phyloP scores from a whole-genome alignment of 2,113 vertebrate species.

The Azemiops feae region DNA sequence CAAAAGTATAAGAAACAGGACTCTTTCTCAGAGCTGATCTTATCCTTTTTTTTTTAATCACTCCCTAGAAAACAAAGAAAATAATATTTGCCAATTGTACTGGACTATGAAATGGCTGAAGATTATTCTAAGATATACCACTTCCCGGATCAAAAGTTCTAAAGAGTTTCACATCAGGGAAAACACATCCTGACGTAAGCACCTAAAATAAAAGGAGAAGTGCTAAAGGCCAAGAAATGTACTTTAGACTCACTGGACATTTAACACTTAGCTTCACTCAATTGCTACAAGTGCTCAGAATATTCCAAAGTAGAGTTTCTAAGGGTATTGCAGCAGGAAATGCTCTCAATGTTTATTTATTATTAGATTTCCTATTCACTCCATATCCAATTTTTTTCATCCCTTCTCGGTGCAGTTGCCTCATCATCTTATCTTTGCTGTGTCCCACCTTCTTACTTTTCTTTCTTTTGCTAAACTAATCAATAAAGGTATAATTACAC shows the following conservation, averaged over 20 bases:
- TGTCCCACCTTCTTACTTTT: not conserved
- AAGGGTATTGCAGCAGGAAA: not conserved
- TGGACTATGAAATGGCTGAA: not conserved
- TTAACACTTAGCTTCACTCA: not conserved
- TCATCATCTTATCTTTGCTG: not conserved
- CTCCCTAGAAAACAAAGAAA: constrained; percentile 20
- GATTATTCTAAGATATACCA: not conserved
- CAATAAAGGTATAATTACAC: not conserved
- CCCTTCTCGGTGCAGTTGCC: not conserved
- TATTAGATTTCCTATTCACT: not conserved
- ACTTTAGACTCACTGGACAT: constrained; percentile 10
- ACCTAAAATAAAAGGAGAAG: not conserved
- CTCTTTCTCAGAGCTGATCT: not conserved
- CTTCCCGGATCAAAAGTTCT: not conserved
- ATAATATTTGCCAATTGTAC: not conserved
- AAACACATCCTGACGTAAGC: not conserved
- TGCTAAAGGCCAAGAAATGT: not conserved
- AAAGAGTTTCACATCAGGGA: not conserved
- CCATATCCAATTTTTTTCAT: not conserved
- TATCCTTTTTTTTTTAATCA: not conserved
- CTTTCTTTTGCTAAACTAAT: not conserved
- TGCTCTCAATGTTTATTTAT: not conserved
- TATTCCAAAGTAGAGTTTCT: not conserved
- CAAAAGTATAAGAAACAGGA: not conserved
- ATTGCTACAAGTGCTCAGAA: not conserved